Conservation (phyloP, 2,113 vertebrate species). For the Sebastes schlegelii region DNA sequence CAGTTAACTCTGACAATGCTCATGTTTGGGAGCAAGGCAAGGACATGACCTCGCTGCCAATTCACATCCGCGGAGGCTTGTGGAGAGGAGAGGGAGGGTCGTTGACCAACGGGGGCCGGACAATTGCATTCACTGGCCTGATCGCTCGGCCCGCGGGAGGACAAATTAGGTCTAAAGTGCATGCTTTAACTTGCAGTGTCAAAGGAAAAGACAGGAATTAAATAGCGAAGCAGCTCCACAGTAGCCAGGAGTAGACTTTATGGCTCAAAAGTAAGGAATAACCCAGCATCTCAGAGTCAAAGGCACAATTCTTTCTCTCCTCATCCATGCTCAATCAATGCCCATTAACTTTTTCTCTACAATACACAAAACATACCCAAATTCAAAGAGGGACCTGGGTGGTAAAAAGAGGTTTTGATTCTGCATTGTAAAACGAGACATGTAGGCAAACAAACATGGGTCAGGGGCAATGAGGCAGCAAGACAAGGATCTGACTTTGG, state of each 20-base stretch:
- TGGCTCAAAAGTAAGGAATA: neutral
- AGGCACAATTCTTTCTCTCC: neutral
- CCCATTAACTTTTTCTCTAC: conserved; percentile 19
- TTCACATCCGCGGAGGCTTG: conserved; percentile 69
- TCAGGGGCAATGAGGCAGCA: conserved; percentile 74
- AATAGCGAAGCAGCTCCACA: neutral
- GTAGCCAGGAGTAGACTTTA: neutral
- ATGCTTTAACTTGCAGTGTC: conserved; percentile 1
- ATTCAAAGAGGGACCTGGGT: conserved; percentile 42
- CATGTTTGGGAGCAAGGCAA: conserved; percentile 81
- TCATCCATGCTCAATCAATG: neutral
- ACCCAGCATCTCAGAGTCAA: neutral
- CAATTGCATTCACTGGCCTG: conserved; percentile 56
- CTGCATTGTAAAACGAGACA: conserved; percentile 74
- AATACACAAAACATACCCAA: conserved; percentile 15
- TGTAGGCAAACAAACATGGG: conserved; percentile 80
- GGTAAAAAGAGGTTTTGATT: conserved; percentile 55
- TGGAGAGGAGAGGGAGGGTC: conserved; percentile 55
- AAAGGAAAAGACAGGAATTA: conserved; percentile 5
- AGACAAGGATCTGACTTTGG: conserved; percentile 72
- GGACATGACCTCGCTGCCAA: conserved; percentile 82
- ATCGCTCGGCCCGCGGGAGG: conserved; percentile 4
- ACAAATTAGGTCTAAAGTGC: conserved; percentile 28
- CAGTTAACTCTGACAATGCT: conserved; percentile 81
- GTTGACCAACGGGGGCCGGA: conserved; percentile 52